Evolutionary conservation across 2,113 vertebrate species (phyloP).

Genomic region (Eublepharis macularius): DNA sequence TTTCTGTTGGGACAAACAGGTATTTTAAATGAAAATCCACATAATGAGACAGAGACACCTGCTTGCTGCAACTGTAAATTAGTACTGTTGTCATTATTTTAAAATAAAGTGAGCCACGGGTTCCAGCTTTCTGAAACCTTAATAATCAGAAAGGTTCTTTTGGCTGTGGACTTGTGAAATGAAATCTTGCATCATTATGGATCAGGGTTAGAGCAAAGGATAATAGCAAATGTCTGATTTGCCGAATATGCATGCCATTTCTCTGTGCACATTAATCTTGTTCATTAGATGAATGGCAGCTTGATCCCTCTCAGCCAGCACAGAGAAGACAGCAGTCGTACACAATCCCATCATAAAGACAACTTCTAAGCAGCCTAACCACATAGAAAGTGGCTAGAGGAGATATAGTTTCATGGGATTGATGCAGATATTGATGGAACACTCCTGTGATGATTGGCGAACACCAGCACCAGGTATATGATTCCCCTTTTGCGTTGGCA

Average conservation of each 20-base stretch:
- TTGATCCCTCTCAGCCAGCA: not conserved
- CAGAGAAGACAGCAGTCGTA: not conserved
- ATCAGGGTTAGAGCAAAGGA: constrained; percentile 9
- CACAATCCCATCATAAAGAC: not conserved
- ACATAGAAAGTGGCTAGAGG: not conserved
- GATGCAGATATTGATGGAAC: not conserved
- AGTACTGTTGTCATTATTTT: not conserved
- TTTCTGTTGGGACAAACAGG: constrained; percentile 14
- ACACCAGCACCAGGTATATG: not conserved
- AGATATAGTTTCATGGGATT: no score
- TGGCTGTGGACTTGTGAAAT: not conserved
- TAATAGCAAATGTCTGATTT: not conserved
- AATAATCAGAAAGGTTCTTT: not conserved
- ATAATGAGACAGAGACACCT: constrained; percentile 18
- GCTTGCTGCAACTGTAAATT: constrained; percentile 20
- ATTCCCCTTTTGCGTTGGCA: not conserved
- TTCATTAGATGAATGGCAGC: not conserved
- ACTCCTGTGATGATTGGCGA: not conserved
- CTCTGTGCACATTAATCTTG: not conserved
- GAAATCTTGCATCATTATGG: not conserved
- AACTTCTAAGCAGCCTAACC: not conserved
- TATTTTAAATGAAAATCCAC: constrained; percentile 28
- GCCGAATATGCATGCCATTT: constrained; percentile 5
- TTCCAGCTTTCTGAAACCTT: not conserved
- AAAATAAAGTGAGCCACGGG: not conserved